These are phyloP conservation scores for Artemia franciscana DNA, from an alignment of 1,140 invertebrate genomes.

Conservation along the genomic window DNA sequence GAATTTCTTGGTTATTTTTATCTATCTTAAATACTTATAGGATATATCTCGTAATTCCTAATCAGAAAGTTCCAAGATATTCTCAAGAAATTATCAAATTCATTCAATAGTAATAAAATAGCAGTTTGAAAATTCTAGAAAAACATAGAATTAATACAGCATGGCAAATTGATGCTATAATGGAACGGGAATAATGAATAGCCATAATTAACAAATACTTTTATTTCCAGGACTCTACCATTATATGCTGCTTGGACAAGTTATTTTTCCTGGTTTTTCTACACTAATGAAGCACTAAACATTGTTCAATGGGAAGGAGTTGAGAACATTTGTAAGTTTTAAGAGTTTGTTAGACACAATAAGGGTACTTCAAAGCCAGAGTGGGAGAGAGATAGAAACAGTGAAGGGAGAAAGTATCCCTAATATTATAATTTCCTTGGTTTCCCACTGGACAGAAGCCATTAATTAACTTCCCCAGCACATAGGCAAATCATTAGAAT, in stretches of 20 bases:
- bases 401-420: background rate
- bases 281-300: conserved; percentile 64
- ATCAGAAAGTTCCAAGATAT: too few species aligned
- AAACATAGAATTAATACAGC: too few species aligned
- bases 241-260: conserved; percentile 54
- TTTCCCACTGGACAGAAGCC: background rate
- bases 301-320: conserved; percentile 52
- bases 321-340: conserved; percentile 45
- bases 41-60: too few species aligned
- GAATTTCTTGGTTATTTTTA: too few species aligned
- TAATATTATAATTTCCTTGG: background rate
- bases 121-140: too few species aligned
- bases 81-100: too few species aligned
- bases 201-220: too few species aligned
- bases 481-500: background rate
- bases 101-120: too few species aligned
- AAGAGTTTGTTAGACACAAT: background rate
- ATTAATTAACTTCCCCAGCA: background rate
- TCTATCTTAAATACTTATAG: too few species aligned
- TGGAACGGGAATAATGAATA: too few species aligned
- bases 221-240: conserved; percentile 39
- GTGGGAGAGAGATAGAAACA: background rate
- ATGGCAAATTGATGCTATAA: too few species aligned
- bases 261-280: conserved; percentile 77
- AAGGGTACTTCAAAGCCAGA: background rate